Conservation (phyloP, 2,113 vertebrate species). For the Gadus chalcogrammus region DNA sequence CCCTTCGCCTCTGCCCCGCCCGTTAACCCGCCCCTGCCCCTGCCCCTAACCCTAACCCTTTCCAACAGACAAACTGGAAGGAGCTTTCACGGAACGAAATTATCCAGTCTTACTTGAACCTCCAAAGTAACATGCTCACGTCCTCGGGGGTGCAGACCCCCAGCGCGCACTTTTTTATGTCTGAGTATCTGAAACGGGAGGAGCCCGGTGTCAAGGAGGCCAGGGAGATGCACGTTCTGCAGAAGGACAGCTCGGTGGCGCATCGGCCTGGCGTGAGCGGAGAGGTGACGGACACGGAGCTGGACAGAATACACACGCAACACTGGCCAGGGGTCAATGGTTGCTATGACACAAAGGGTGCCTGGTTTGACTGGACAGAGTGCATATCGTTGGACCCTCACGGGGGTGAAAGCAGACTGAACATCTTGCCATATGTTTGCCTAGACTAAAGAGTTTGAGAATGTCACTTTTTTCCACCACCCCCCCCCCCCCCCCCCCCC, state of each 20-base stretch:
- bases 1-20: slow-evolving; percentile 65
- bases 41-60: slow-evolving; percentile 83
- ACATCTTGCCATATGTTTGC: slow-evolving; percentile 98
- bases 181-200: slow-evolving; percentile 94
- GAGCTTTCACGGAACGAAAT: slow-evolving; percentile 95
- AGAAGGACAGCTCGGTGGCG: slow-evolving; percentile 69
- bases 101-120: slow-evolving; percentile 97
- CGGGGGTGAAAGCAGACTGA: slow-evolving; percentile 89
- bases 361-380: slow-evolving; percentile 99
- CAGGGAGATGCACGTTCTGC: slow-evolving; percentile 84
- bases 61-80: slow-evolving; percentile 99
- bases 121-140: slow-evolving; percentile 94
- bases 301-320: slow-evolving; percentile 81
- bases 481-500: slow-evolving; percentile 30
- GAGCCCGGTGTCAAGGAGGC: slow-evolving; percentile 82
- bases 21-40: slow-evolving; percentile 63
- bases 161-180: slow-evolving; percentile 96
- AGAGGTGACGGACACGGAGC: slow-evolving; percentile 79
- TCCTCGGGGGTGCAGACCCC: slow-evolving; percentile 93
- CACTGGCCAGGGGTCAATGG: slow-evolving; percentile 94
- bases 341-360: slow-evolving; percentile 92
- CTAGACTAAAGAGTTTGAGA: slow-evolving; percentile 87
- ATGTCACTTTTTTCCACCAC: slow-evolving; percentile 69
- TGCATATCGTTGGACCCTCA: slow-evolving; percentile 97
- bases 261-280: slow-evolving; percentile 85